Evolutionary conservation across 1,140 invertebrate species (phyloP), one percentile per base, ranked within the genome.

Genomic region (Micrasema minimum): DNA sequence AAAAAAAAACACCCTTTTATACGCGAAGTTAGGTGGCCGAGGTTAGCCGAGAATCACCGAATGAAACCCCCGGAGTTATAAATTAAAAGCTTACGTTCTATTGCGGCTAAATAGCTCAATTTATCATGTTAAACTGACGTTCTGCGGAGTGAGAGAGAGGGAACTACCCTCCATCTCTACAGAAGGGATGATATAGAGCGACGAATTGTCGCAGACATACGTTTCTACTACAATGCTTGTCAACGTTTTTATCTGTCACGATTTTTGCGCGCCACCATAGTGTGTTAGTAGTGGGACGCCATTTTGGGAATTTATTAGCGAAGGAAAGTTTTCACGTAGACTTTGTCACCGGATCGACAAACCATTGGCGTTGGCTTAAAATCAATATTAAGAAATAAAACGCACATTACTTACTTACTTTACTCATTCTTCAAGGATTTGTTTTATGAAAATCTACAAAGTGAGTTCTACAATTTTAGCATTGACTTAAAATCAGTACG

Each of bases 71-170:
- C 38, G 61, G 61, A 45, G 69, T 71, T 71, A 71, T 71, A 71
- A 71, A 71, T 71, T 71, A 71, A 71, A 71, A 71, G 69, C 46
- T 71, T 71, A 71, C 69, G 59, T 71, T 64, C 55, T 69, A 72
- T 72, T 72, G 66, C 55, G 71, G 71, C 59, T 66, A 66, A 72
- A 72, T 66, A 72, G 55, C 57, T 51, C 71, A 61, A 72, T 72
- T 72, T 57, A 69, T 72, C 71, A 72, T 72, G 65, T 65, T 72
- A 73, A 73, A 69, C 55, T 69, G 72, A 73, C 66, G 26, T 50
- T 46, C 59, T 26, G 43, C 22, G 43, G 59, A 48, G 61, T 16
- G 43, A 20, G 38, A 16, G 37, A 41, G 31, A 45, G 7, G 22
- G 38, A 14, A 37, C 18, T 38, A 23, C 20, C 14, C 46, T 1